Percentiles rank a stretch among this genome's conserved stretches.
Conservation (phyloP, 2,888 invertebrate species). For the Fissipunctia ypsillon region DNA sequence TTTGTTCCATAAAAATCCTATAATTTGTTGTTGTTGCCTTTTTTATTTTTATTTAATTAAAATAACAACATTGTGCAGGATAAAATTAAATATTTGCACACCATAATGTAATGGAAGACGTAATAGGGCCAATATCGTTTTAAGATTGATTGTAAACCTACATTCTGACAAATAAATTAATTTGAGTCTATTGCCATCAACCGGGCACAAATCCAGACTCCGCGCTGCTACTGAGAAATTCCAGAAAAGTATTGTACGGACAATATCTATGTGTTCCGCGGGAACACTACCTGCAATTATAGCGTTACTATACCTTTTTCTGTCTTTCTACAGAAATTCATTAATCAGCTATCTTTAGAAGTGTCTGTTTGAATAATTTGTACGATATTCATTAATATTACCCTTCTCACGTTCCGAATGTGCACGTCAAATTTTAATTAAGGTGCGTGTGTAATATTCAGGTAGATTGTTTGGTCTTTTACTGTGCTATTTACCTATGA, state of each 20-base stretch:
- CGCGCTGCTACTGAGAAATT: no score
- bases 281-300: constrained; percentile 5
- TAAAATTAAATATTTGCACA: no score
- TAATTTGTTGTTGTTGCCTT: no score
- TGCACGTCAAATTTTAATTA: constrained; percentile 67
- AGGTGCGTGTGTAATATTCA: constrained; percentile 63
- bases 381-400: constrained; percentile 64
- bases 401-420: constrained; percentile 63
- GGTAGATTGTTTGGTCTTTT: constrained; percentile 49
- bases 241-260: background rate
- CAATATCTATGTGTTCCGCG: background rate
- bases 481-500: constrained; percentile 42
- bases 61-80: no score
- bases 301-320: background rate
- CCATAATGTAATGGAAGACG: no score
- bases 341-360: constrained; percentile 59
- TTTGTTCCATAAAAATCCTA: no score
- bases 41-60: no score
- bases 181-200: no score
- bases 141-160: no score
- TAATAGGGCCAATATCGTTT: no score
- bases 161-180: no score
- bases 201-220: no score
- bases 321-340: constrained; percentile 44
- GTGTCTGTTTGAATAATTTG: constrained; percentile 60